These are phyloP conservation scores for Bradynema listronoti DNA, from an alignment of 1,140 invertebrate genomes.

Conservation along the genomic window DNA sequence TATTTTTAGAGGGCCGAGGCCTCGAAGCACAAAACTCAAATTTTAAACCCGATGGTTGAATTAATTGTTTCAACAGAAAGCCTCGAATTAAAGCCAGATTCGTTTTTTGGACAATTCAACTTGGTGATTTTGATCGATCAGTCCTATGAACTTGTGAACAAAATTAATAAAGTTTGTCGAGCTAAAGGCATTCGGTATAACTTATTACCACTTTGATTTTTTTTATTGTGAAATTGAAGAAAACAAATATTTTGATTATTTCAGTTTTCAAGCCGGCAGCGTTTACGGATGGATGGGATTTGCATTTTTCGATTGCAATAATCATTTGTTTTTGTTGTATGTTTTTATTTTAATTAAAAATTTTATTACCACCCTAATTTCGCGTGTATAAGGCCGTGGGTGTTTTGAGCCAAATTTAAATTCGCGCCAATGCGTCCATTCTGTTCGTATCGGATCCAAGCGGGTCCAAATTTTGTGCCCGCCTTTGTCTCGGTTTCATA, in stretches of 20 bases:
- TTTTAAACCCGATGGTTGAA: slow-evolving; percentile 84
- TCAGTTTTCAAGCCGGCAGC: slow-evolving; percentile 66
- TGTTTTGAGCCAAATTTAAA: too few relatives aligned
- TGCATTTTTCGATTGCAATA: slow-evolving; percentile 77
- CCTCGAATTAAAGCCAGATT: slow-evolving; percentile 63
- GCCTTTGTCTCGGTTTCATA: too few relatives aligned
- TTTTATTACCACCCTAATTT: too few relatives aligned
- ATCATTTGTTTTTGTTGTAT: slow-evolving; percentile 78
- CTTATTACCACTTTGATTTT: slow-evolving; percentile 9
- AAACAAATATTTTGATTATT: slow-evolving; percentile 13
- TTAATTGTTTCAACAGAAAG: slow-evolving; percentile 68
- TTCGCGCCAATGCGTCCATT: too few relatives aligned
- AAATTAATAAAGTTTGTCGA: slow-evolving; percentile 74
- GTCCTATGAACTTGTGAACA: slow-evolving; percentile 67
- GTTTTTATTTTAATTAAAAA: slow-evolving; percentile 58
- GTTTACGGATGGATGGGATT: slow-evolving; percentile 89
- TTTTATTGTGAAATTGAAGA: slow-evolving; percentile 1
- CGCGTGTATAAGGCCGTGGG: too few relatives aligned
- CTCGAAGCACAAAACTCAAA: slow-evolving; percentile 70
- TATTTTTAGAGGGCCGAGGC: slow-evolving; percentile 71
- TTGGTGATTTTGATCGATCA: slow-evolving; percentile 76
- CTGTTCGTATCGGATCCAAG: too few relatives aligned
- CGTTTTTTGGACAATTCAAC: slow-evolving; percentile 74
- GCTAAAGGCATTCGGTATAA: slow-evolving; percentile 71
- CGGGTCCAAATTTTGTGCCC: too few relatives aligned